Evolutionary conservation across 1,140 invertebrate species (phyloP), one percentile per base, ranked within the genome.

Genomic region (Zophobas morio): DNA sequence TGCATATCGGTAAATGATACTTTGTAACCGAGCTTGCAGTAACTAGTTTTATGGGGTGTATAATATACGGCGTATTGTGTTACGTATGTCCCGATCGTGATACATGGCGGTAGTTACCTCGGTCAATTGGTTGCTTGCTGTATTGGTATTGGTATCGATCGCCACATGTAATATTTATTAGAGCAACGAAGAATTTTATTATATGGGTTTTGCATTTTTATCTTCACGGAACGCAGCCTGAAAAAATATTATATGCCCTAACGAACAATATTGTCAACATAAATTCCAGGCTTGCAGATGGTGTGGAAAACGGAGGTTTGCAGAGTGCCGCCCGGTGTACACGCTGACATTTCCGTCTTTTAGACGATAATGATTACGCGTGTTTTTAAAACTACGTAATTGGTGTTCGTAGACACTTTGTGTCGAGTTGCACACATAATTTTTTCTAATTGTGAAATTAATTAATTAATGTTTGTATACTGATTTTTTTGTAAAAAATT

Each of bases 21-120:
- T 80, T 78, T 79, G 79, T 78, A 78, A 63, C 40, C 34, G 47
- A 75, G 78, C 73, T 57, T 76, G 75, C 81, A 78, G 79, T 81
- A 81, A 82, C 81, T 82, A 82, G 81, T 82, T 82, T 79, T 79
- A 77, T 81, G 74, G 77, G 79, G 81, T 82, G 79, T 78, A 81
- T 82, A 82, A 82, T 80, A 81, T 81, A 82, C 74, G 74, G 77
- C 74, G 78, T 81, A 82, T 82, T 82, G 81, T 82, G 73, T 82
- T 82, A 79, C 81, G 78, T 80, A 77, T 82, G 81, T 81, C 78
- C 76, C 46, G 73, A 73, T 78, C 39, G 81, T 82, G 81, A 82
- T 82, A 78, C 81, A 82, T 82, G 79, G 78, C 79, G 54, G 79
- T 80, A 82, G 79, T 82, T 82, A 82, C 70, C 39, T 56, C 74